phyloP scores from a whole-genome alignment of 2,113 vertebrate genomes.

The Psilopogon haemacephalus region DNA sequence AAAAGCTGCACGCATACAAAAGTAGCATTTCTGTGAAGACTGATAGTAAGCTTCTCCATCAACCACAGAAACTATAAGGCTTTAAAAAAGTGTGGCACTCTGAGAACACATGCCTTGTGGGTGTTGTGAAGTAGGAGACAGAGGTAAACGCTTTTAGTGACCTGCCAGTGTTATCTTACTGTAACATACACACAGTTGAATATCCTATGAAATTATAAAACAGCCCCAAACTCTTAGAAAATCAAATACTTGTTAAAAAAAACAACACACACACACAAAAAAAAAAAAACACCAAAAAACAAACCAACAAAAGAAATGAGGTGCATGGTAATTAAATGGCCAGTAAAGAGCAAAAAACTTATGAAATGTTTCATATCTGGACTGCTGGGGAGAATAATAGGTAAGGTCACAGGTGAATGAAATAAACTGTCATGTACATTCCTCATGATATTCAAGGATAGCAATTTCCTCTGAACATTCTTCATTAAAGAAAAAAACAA shows the following conservation, averaged over 20 bases:
- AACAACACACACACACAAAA: no score
- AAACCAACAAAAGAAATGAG: slow-evolving; percentile 55
- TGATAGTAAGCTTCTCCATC: slow-evolving; percentile 2
- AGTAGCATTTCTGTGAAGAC: not conserved
- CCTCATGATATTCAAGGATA: slow-evolving; percentile 12
- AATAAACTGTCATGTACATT: slow-evolving; percentile 14
- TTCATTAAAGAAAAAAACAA: slow-evolving; percentile 36
- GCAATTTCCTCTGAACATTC: not conserved
- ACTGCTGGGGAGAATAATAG: slow-evolving; percentile 28
- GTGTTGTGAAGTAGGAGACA: not conserved
- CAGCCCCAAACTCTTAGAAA: slow-evolving; percentile 5
- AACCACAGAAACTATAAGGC: not conserved
- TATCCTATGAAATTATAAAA: slow-evolving; percentile 13
- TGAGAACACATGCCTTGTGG: slow-evolving; percentile 48
- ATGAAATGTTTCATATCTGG: slow-evolving; percentile 37
- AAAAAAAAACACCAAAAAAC: no score
- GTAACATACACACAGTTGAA: slow-evolving; percentile 24
- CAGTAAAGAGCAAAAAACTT: slow-evolving; percentile 24
- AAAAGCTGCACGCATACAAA: not conserved
- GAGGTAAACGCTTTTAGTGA: slow-evolving; percentile 20
- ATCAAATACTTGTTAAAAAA: slow-evolving; percentile 10
- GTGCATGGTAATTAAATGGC: slow-evolving; percentile 44
- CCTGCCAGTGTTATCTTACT: slow-evolving; percentile 57
- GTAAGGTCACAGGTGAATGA: slow-evolving; percentile 41
- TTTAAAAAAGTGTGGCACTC: slow-evolving; percentile 1